These are phyloP conservation scores for Penaeus chinensis DNA, from an alignment of 1,140 invertebrate genomes.

Conservation along the genomic window DNA sequence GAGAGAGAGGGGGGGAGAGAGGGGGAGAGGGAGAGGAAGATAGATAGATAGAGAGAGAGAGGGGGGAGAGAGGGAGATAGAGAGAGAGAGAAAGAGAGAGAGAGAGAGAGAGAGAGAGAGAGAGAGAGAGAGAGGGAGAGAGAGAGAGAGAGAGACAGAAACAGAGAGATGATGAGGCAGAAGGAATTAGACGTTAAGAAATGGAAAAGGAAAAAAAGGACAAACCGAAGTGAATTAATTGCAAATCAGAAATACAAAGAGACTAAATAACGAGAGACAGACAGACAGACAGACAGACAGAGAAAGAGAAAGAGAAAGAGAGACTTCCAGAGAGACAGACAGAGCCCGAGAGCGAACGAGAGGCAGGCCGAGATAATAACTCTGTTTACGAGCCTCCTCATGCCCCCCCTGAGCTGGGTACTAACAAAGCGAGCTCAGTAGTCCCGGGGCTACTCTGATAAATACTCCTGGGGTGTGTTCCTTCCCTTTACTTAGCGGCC, in stretches of 20 bases:
- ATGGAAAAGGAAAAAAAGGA: background rate
- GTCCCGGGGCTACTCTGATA: no score
- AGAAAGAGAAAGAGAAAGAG: constrained; percentile 4
- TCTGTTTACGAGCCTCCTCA: constrained; percentile 29
- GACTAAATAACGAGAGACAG: background rate
- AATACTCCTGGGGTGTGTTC: no score
- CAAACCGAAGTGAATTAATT: background rate
- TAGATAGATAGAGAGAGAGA: background rate
- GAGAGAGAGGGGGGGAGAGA: no score
- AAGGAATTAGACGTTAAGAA: background rate
- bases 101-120: background rate
- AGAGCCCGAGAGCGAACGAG: background rate
- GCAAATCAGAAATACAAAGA: no score
- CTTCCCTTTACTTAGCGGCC: no score
- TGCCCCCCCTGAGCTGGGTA: background rate
- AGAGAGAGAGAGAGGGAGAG: background rate
- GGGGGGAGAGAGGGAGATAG: constrained; percentile 14
- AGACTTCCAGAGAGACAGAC: constrained; percentile 27
- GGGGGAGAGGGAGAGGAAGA: background rate
- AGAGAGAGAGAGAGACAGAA: constrained; percentile 2
- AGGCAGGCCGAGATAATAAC: constrained; percentile 32
- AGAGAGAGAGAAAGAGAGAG: background rate
- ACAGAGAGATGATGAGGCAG: background rate
- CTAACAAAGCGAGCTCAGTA: no score
- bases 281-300: background rate